These are phyloP conservation scores for Siniperca obscura DNA, from an alignment of 2,797 vertebrate species.

Conservation along the genomic window DNA sequence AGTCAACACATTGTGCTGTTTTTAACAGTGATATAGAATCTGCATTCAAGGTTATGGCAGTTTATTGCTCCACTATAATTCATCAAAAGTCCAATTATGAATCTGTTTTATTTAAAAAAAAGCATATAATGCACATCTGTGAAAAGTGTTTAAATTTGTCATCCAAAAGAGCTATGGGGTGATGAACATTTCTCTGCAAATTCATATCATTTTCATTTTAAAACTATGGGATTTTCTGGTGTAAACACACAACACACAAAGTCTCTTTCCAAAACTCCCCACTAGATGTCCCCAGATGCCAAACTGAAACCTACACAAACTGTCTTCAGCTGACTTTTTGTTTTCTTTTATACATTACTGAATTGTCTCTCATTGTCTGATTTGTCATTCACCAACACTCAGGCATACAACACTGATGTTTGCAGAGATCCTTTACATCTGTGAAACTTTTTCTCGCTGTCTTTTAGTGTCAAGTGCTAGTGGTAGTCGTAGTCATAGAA, in stretches of 20 bases:
- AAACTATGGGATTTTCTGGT: background rate
- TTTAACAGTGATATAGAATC: no score
- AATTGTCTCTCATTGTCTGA: background rate
- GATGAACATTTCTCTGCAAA: background rate
- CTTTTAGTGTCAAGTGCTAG: background rate
- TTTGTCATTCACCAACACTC: constrained; percentile 14
- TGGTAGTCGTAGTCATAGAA: constrained; percentile 21
- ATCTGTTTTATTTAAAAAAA: background rate
- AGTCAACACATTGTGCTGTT: background rate
- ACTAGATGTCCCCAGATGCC: constrained; percentile 79
- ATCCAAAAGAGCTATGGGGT: background rate
- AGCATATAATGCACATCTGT: no score
- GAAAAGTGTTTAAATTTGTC: background rate
- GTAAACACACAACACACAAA: background rate
- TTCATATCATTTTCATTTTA: background rate
- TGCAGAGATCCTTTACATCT: constrained; percentile 24
- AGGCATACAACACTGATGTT: constrained; percentile 32
- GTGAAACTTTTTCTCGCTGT: constrained; percentile 27
- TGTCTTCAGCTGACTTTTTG: background rate
- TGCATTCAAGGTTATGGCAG: background rate
- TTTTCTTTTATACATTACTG: constrained; percentile 16
- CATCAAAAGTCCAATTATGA: background rate
- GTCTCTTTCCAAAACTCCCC: constrained; percentile 54
- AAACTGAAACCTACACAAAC: background rate
- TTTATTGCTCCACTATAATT: background rate